phyloP scores from a whole-genome alignment of 30 jellyfish, hydroid and myxozoan species.

The Chrysaora quinquecirrha region DNA sequence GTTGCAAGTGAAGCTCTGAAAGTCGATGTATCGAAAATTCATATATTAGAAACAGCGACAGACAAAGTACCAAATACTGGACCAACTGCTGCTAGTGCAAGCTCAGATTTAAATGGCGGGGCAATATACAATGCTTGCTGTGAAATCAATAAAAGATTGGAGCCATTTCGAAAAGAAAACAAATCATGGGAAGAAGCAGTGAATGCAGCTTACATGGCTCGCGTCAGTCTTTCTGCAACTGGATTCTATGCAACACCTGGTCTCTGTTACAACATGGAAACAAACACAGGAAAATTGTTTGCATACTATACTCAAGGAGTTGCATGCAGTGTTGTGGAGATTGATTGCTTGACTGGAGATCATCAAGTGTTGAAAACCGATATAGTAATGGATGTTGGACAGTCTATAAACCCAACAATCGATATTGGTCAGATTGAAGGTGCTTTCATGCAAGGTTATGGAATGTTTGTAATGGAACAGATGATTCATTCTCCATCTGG shows the following conservation, averaged over 20 bases:
- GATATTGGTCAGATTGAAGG: no score
- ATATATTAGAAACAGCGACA: no score
- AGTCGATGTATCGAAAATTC: constrained; percentile 20
- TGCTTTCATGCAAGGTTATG: no score
- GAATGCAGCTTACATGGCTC: constrained; percentile 35
- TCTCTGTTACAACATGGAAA: constrained; percentile 19
- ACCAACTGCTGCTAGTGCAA: constrained; percentile 66
- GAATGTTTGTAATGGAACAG: constrained; percentile 63
- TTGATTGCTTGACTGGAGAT: no score
- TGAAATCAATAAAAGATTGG: no score
- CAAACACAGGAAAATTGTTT: constrained; percentile 20
- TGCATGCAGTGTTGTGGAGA: constrained; percentile 45
- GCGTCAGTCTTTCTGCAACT: constrained; percentile 59
- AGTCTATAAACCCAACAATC: no score
- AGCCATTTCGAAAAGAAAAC: constrained; percentile 29
- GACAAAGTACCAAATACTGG: constrained; percentile 54
- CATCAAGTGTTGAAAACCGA: no score
- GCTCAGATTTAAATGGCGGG: constrained; percentile 56
- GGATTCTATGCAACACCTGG: constrained; percentile 40
- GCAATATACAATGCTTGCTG: constrained; percentile 50
- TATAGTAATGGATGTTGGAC: no score
- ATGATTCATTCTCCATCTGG: constrained; percentile 64
- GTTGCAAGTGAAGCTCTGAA: no score
- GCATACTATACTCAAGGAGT: constrained; percentile 39
- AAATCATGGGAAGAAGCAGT: constrained; percentile 58